Evolutionary conservation across 1,140 invertebrate species (phyloP), one percentile per base, ranked within the genome.

Genomic region (Philopotamus ludificatus): DNA sequence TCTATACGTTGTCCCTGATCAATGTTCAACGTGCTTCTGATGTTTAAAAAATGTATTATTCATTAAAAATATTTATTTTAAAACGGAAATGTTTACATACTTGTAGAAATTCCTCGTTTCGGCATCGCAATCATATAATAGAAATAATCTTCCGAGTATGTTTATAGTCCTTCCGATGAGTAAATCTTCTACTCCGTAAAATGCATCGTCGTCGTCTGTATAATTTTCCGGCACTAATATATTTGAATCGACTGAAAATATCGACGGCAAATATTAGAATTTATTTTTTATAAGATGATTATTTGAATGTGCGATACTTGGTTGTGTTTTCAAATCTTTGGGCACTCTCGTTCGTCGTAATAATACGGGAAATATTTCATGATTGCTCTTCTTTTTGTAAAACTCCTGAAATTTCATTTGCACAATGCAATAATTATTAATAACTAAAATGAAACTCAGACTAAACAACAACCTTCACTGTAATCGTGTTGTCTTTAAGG

Each of bases 71-170:
- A 22, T 51, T 42, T 2, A 3, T 16, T 50, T 3, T 44, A 20
- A 20, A 16, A 62, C 53, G 28, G 55, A 4, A 57, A 26, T n/a
- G 10, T 63, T 23, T 53, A 16, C 25, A 28, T 60, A 80, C 79
- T 72, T 79, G 73, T 87, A 93, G 74, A 90, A 94, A 62, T 85
- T 85, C 72, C 91, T 84, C 0, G 92, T 94, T 72, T 90, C 92
- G 7, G 81, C 71, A 72, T 94, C 92, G 71, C 90, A 92, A 73
- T 94, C 89, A 66, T 85, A 89, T 1, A 95, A 75, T 0, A 93
- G 77, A 74, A 94, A 90, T 26, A 84, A 79, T 9, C 87, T 80
- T 3, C 85, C 87, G 41, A 88, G 82, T 18, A 90, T 81, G 71
- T 82, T 86, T 34, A 90, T 76, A 0, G 85, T 89, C 50, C 84